Percentiles rank a stretch among this genome's conserved stretches.
Conservation (phyloP, 2,888 invertebrate species). For the Cerastis leucographa region DNA sequence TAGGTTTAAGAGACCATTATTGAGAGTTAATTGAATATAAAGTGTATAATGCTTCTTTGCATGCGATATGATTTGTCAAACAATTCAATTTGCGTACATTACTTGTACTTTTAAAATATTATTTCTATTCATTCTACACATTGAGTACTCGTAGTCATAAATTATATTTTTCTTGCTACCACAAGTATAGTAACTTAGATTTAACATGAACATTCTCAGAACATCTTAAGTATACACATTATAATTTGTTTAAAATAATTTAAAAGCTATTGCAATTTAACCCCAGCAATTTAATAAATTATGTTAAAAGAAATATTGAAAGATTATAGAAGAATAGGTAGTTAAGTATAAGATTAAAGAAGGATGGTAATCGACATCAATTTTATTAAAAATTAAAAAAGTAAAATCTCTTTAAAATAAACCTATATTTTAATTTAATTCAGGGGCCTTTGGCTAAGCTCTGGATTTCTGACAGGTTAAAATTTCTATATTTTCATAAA, state of each 20-base stretch:
- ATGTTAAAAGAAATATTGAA: slow-evolving; percentile 3
- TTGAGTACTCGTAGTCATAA: slow-evolving; percentile 17
- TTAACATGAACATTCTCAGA: slow-evolving; percentile 9
- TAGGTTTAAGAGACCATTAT: slow-evolving; percentile 8
- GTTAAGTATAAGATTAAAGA: neutral
- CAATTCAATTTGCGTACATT: slow-evolving; percentile 56
- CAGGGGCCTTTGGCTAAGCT: neutral
- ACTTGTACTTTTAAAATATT: slow-evolving; percentile 62
- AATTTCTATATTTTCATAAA: slow-evolving; percentile 1
- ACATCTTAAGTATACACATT: slow-evolving; percentile 20
- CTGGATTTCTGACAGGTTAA: neutral
- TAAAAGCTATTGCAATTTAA: slow-evolving; percentile 5
- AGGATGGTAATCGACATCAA: neutral
- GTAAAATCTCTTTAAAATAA: neutral
- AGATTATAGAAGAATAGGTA: slow-evolving; percentile 12
- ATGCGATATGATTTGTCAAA: slow-evolving; percentile 43
- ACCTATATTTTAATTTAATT: neutral
- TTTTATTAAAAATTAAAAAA: neutral
- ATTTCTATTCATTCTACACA: slow-evolving; percentile 34
- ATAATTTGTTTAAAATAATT: slow-evolving; percentile 15
- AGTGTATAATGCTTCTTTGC: slow-evolving; percentile 24
- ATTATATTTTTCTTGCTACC: slow-evolving; percentile 33
- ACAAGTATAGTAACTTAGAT: slow-evolving; percentile 28
- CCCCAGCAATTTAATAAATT: slow-evolving; percentile 12
- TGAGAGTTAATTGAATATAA: slow-evolving; percentile 19